Base-by-base conservation (phyloP, 30 jellyfish, hydroid and myxozoan genomes). In the Morbakka virulenta region DNA sequence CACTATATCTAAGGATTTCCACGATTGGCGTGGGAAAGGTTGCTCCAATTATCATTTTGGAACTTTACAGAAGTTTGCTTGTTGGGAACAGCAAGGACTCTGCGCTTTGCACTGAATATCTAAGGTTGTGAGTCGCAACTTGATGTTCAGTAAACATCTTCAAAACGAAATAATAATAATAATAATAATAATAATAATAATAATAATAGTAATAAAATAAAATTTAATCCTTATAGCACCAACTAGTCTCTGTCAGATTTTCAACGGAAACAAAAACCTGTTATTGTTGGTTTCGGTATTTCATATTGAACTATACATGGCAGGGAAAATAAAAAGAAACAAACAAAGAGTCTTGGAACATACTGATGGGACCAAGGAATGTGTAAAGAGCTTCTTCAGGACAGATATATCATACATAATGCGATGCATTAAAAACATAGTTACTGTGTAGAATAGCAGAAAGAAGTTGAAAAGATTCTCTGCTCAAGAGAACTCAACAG, bases 331-430 rank as follows among this genome's bases (percentile, higher is more conserved):
- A 26, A 35, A 71, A 20, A 50, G 72, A 71, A 52, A 68, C 25
- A 68, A 29, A 4, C 67, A 26, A 68, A 68, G 50, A 36, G 23
- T 36, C 50, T 33, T 23, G 28, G 70, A 47, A 14, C 80, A 21
- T 33, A 4, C 70, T 68, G 77, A 68, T 36, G 71, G 25, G 0
- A 68, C 67, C 80, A 68, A 68, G 72, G 80, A 68, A 17, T 32
- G 70, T 32, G 28, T 68, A 11, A 29, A 68, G 80, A 14, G 35
- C 79, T 74, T 20, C 48, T 74, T 22, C 86, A 74, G 86, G 30
- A 26, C 86, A 74, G 86, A 74, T 61, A 74, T 50, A 17, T 62
- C 69, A 23, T 74, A 74, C 34, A 61, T 82, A 52, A 74, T 74
- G 67, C 86, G 68, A 35, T 81, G 82, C 50, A 52, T 49, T 9